Conservation (phyloP, 2,797 vertebrate species). For the Chrysocyon brachyurus region DNA sequence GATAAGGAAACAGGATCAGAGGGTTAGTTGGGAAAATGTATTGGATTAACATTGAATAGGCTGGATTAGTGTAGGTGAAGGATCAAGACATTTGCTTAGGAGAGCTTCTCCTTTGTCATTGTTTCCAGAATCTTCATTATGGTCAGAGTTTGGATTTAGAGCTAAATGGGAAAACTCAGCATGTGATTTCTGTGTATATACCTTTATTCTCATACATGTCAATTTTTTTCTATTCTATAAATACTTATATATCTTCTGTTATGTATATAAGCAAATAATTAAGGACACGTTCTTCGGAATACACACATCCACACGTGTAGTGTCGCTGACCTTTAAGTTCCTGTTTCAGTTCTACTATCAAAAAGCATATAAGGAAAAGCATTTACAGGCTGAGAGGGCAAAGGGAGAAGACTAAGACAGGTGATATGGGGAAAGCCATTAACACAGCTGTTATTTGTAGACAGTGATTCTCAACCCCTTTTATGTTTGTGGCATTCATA, state of each 20-base stretch:
- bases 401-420: not conserved
- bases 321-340: slow-evolving; percentile 16
- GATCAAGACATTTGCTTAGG: not conserved
- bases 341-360: not conserved
- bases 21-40: slow-evolving; percentile 14
- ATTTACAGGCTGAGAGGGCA: not conserved
- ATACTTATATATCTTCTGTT: slow-evolving; percentile 16
- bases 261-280: slow-evolving; percentile 61
- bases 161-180: slow-evolving; percentile 41
- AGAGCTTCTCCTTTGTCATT: slow-evolving; percentile 39
- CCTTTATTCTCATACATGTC: slow-evolving; percentile 23
- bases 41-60: not conserved
- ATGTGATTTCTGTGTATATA: slow-evolving; percentile 26
- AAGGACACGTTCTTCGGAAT: slow-evolving; percentile 21
- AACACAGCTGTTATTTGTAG: not conserved
- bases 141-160: slow-evolving; percentile 62
- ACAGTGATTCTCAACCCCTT: not conserved
- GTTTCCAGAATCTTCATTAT: slow-evolving; percentile 56
- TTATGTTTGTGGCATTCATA: slow-evolving; percentile 14
- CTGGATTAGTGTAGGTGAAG: not conserved
- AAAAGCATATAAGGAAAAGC: not conserved
- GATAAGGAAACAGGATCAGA: not conserved
- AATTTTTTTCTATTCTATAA: not conserved
- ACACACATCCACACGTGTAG: not conserved
- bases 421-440: not conserved